Evolutionary conservation across 2,113 vertebrate genomes (phyloP).

Genomic region (Phyllopteryx taeniolatus): DNA sequence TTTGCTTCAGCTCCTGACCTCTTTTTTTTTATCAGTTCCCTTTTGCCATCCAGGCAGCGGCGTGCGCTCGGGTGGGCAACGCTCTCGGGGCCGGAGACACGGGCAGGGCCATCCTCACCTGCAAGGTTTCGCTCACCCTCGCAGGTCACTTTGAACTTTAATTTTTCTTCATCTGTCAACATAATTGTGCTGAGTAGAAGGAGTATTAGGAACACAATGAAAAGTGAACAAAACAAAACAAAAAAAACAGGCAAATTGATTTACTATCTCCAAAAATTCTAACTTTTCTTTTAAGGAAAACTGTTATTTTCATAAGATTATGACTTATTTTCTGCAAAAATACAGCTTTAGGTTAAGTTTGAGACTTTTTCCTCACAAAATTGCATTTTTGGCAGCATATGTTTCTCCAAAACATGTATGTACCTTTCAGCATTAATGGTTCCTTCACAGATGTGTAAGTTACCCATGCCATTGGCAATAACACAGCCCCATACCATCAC

Average conservation of each 20-base stretch:
- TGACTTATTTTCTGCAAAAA: too few species aligned
- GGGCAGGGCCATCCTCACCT: conserved; percentile 73
- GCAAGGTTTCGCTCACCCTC: conserved; percentile 73
- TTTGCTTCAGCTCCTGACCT: neutral
- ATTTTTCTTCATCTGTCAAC: neutral
- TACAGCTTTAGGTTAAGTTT: neutral
- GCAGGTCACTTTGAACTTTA: conserved; percentile 67
- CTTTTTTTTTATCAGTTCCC: conserved; percentile 73
- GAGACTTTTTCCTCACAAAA: neutral
- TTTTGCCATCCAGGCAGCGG: conserved; percentile 78
- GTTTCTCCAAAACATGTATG: too few species aligned
- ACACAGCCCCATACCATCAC: too few species aligned
- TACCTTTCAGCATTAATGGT: too few species aligned
- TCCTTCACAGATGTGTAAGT: too few species aligned
- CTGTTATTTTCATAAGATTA: too few species aligned
- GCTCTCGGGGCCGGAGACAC: conserved; percentile 81
- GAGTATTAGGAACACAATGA: neutral
- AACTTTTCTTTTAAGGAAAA: too few species aligned
- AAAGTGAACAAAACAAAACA: neutral
- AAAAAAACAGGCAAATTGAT: neutral
- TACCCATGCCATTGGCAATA: too few species aligned
- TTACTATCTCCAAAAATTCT: too few species aligned
- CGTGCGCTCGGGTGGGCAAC: conserved; percentile 81
- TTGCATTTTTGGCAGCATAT: too few species aligned
- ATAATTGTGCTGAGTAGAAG: neutral